Percentiles rank a stretch among this genome's conserved stretches.
These are phyloP conservation scores for Cinclus cinclus DNA, from an alignment of 2,113 vertebrate genomes.

Conservation along the genomic window DNA sequence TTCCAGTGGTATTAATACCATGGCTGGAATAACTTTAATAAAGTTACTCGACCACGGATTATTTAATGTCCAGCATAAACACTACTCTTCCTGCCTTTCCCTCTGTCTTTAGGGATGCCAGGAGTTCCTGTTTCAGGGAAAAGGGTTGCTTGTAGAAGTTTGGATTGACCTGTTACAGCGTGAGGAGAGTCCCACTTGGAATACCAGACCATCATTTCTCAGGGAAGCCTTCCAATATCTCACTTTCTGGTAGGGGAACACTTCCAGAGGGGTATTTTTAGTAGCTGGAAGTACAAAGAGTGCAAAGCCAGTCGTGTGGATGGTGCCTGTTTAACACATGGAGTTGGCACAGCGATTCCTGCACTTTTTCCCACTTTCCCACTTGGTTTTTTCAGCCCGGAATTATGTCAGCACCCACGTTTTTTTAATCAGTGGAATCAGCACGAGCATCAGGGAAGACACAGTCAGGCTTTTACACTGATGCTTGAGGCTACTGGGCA, in stretches of 20 bases:
- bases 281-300: neutral
- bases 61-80: neutral
- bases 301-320: neutral
- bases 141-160: neutral
- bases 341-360: neutral
- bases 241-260: neutral
- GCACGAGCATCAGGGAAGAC: neutral
- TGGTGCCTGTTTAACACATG: neutral
- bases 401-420: neutral
- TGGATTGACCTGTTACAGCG: neutral
- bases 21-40: neutral
- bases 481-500: constrained; percentile 7
- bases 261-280: neutral
- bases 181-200: neutral
- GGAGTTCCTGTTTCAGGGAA: neutral
- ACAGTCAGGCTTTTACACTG: neutral
- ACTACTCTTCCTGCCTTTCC: neutral
- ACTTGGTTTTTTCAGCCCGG: accelerated
- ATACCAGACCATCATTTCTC: neutral
- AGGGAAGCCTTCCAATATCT: neutral
- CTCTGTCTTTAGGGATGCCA: neutral
- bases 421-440: neutral
- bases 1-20: neutral
- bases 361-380: neutral
- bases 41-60: neutral